Conservation (phyloP, 2,797 vertebrate species). For the Tokudaia muenninki region DNA sequence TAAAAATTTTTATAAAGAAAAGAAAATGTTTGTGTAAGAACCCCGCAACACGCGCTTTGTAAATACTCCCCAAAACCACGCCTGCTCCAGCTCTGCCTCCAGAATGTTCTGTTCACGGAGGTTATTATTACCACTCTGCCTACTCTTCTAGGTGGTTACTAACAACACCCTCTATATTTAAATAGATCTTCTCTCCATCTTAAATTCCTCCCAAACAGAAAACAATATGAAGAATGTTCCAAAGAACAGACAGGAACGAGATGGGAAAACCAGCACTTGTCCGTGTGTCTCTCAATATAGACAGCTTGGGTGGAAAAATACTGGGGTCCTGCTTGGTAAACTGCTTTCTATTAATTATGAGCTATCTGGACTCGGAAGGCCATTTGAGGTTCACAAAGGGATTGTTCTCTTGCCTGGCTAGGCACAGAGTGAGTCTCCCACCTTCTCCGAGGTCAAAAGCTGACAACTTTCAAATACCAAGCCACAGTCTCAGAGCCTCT, state of each 20-base stretch:
- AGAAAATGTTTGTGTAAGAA: background rate
- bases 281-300: background rate
- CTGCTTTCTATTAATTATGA: background rate
- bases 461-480: background rate
- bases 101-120: background rate
- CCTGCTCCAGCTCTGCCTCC: background rate
- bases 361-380: too few species aligned
- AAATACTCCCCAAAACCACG: background rate
- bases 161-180: background rate
- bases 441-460: background rate
- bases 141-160: background rate
- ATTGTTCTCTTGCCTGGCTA: background rate
- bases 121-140: constrained; percentile 10
- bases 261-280: background rate
- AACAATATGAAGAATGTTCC: background rate
- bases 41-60: constrained; percentile 3
- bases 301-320: background rate
- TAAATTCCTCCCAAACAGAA: constrained; percentile 37
- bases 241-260: background rate
- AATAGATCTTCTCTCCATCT: constrained; percentile 2
- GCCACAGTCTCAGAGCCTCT: background rate
- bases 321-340: background rate
- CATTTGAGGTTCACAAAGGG: fast-evolving
- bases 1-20: background rate
- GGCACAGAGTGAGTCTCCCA: too few species aligned